phyloP scores from a whole-genome alignment of 2,797 vertebrate genomes.

The Bucorvus abyssinicus region DNA sequence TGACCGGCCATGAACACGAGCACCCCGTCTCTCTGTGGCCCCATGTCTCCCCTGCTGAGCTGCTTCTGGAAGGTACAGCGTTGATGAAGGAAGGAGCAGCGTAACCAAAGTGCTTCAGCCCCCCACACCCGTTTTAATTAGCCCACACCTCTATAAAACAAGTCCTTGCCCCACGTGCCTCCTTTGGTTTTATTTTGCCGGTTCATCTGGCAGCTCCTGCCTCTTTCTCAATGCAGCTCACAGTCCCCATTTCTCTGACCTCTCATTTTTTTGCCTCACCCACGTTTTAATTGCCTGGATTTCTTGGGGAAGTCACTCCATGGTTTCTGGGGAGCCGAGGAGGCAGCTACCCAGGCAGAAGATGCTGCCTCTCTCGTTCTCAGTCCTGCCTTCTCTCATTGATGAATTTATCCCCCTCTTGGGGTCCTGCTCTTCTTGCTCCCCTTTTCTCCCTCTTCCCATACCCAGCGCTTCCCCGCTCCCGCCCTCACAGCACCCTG shows the following conservation, averaged over 20 bases:
- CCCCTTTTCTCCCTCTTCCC: too few relatives aligned
- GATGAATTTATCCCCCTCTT: neutral
- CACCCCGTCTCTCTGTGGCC: neutral
- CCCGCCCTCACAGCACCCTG: fast-evolving
- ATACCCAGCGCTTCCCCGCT: fast-evolving
- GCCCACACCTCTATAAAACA: neutral
- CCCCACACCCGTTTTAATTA: neutral
- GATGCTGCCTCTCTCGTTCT: neutral
- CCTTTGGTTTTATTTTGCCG: neutral
- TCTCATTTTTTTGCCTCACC: neutral
- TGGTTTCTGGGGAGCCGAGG: neutral
- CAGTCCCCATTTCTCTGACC: neutral
- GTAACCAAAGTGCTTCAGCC: neutral
- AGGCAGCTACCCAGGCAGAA: neutral
- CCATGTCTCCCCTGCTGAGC: fast-evolving
- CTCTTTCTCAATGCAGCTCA: neutral
- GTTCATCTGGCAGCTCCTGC: neutral
- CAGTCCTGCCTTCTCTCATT: fast-evolving
- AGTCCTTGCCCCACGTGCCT: neutral
- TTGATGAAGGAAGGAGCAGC: neutral
- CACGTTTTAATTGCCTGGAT: fast-evolving
- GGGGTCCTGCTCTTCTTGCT: neutral
- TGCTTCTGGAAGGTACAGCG: neutral
- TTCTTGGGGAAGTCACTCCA: neutral
- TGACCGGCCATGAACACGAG: fast-evolving